A percentile compares a stretch with the other conserved stretches of the same genome.
Evolutionary conservation across 2,797 vertebrate genomes (phyloP).

Genomic region (Dicrostonyx torquatus): DNA sequence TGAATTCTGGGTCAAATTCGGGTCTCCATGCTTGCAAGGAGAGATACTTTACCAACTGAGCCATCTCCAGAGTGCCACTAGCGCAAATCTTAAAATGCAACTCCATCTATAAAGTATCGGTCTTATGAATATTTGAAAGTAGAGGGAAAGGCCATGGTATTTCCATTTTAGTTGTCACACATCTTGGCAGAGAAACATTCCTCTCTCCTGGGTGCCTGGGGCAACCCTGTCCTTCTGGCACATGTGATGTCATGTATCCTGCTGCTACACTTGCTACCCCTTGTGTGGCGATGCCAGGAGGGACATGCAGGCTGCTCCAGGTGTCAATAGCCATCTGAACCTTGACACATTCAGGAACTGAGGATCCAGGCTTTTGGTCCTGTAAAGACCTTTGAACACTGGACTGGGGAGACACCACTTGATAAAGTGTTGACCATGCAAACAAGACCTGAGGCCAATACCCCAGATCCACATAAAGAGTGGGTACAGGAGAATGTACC

Average conservation of each 20-base stretch:
- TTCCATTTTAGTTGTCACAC: background rate
- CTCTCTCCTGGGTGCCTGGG: background rate
- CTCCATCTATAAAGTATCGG: background rate
- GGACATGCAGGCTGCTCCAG: background rate
- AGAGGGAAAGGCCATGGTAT: background rate
- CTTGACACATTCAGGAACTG: background rate
- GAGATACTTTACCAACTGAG: background rate
- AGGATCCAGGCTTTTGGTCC: background rate
- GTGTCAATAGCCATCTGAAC: background rate
- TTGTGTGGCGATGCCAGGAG: background rate
- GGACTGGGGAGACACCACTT: background rate
- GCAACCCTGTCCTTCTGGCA: background rate
- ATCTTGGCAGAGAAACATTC: background rate
- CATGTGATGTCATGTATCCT: background rate
- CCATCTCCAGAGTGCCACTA: background rate
- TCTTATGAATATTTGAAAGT: background rate
- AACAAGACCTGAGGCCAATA: background rate
- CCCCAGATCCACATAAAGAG: background rate
- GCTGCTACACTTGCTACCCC: background rate
- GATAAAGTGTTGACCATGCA: too few relatives aligned
- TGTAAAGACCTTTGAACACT: background rate
- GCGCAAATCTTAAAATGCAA: background rate
- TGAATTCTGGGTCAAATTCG: background rate
- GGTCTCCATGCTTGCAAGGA: background rate
- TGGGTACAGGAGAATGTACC: background rate